Percentiles rank a stretch among this genome's conserved stretches.
Conservation (phyloP, 2,113 vertebrate species). For the Pachycephala philippinensis region DNA sequence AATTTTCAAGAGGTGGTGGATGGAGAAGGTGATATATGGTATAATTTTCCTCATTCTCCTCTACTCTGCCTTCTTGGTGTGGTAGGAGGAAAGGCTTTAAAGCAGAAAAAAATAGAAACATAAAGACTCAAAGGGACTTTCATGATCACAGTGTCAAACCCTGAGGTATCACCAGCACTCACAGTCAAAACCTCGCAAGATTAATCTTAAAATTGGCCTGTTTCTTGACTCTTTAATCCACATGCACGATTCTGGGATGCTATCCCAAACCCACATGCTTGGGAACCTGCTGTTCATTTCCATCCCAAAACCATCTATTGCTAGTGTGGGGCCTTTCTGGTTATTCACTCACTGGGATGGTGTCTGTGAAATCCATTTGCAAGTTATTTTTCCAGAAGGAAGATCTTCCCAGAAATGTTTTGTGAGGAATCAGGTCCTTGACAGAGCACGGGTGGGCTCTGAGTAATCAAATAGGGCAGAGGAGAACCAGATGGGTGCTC, state of each 20-base stretch:
- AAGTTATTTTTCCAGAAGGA: background rate
- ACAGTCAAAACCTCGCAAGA: background rate
- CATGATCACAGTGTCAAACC: background rate
- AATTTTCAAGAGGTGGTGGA: background rate
- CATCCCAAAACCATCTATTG: background rate
- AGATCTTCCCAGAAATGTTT: background rate
- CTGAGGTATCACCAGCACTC: background rate
- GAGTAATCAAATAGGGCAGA: background rate
- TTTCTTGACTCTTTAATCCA: background rate
- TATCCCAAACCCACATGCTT: background rate
- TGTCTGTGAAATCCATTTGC: background rate
- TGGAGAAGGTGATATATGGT: background rate
- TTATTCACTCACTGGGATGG: background rate
- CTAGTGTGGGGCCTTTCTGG: background rate
- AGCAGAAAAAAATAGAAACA: background rate
- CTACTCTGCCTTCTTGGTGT: background rate
- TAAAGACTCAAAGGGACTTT: background rate
- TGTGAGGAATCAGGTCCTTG: background rate
- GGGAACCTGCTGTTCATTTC: background rate
- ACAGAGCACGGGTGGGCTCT: background rate
- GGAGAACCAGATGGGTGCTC: background rate
- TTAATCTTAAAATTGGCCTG: background rate
- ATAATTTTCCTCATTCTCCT: background rate
- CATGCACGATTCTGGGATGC: fast-evolving
- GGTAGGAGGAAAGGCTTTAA: background rate